A percentile compares a stretch with the other conserved stretches of the same genome.
Conservation (phyloP, 2,888 invertebrate genomes). For the Cephus pygmeus region DNA sequence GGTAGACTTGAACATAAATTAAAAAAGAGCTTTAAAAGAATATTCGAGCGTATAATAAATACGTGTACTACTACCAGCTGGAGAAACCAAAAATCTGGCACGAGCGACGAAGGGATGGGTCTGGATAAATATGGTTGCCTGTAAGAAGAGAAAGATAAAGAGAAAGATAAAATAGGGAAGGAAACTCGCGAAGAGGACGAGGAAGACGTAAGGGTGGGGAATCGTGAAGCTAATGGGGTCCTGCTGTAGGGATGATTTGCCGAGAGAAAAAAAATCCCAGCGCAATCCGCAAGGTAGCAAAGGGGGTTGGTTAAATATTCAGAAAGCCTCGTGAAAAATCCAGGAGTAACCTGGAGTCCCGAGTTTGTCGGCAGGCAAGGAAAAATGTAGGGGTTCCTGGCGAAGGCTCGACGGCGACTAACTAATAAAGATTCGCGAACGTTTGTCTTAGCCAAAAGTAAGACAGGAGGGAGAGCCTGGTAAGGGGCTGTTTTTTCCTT, state of each 20-base stretch:
- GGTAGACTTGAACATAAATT: conserved; percentile 15
- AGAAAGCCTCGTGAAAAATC: not conserved
- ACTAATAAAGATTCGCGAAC: not conserved
- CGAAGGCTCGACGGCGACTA: not conserved
- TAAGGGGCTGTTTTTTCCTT: not conserved
- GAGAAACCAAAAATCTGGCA: not conserved
- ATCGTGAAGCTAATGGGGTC: not conserved
- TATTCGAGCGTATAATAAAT: not conserved
- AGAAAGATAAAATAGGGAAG: not conserved
- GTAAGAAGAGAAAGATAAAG: not conserved
- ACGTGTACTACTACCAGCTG: not conserved
- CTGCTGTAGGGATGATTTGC: not conserved
- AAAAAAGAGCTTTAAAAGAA: conserved; percentile 8
- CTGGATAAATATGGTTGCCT: not conserved
- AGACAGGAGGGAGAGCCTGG: not conserved
- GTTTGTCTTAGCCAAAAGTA: not conserved
- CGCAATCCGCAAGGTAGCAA: not conserved
- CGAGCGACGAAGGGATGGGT: not conserved
- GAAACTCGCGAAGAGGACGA: not conserved
- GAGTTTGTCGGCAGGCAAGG: not conserved
- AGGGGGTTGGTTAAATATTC: not conserved
- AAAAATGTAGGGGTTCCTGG: not conserved
- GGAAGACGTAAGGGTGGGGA: not conserved
- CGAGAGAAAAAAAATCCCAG: not conserved
- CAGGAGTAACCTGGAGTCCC: not conserved